phyloP scores from a whole-genome alignment of 2,888 invertebrate species.

The Sisyra nigra region DNA sequence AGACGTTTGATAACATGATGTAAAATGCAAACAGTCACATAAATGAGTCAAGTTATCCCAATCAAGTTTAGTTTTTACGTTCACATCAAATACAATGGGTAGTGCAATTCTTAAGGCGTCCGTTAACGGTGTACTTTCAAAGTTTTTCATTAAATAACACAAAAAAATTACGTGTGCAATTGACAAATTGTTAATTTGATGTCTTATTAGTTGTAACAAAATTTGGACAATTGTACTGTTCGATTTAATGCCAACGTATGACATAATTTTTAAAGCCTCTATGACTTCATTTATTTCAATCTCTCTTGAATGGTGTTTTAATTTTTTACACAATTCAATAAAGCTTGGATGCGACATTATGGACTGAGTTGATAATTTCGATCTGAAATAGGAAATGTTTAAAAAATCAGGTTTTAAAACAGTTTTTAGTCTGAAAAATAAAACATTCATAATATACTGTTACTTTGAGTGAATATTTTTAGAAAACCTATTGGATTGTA shows the following conservation, averaged over 20 bases:
- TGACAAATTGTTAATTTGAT: slow-evolving; percentile 40
- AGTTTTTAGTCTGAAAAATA: too few relatives aligned
- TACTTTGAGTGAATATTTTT: too few relatives aligned
- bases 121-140: slow-evolving; percentile 35
- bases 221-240: slow-evolving; percentile 42
- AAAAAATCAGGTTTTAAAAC: background rate
- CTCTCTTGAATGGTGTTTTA: slow-evolving; percentile 35
- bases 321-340: slow-evolving; percentile 35
- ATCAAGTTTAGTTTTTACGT: slow-evolving; percentile 40
- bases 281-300: slow-evolving; percentile 36
- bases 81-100: slow-evolving; percentile 48
- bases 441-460: too few relatives aligned
- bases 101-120: slow-evolving; percentile 47
- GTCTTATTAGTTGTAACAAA: slow-evolving; percentile 42
- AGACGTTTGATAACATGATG: slow-evolving; percentile 31
- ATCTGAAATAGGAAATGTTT: slow-evolving; percentile 19
- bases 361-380: slow-evolving; percentile 24
- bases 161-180: slow-evolving; percentile 44
- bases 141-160: slow-evolving; percentile 37
- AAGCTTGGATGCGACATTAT: slow-evolving; percentile 38
- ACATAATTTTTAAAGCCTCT: slow-evolving; percentile 39
- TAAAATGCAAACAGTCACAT: slow-evolving; percentile 36
- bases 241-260: slow-evolving; percentile 37
- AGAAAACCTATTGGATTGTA: too few relatives aligned
- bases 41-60: slow-evolving; percentile 32